Evolutionary conservation across 1,140 invertebrate species (phyloP).

Genomic region (Nasonia longicornis): DNA sequence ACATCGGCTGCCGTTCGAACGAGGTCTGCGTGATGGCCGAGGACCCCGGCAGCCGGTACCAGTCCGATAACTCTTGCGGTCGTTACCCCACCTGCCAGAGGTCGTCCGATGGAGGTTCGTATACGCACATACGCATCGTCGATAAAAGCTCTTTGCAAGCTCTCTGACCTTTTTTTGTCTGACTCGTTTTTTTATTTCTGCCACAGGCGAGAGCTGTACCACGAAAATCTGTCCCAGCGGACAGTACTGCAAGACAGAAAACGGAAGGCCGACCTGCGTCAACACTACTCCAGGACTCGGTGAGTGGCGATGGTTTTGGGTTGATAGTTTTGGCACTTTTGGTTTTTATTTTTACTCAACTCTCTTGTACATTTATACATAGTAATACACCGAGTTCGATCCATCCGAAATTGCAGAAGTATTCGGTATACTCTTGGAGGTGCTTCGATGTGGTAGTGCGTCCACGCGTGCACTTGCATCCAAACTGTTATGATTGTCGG

Average conservation of each 20-base stretch:
- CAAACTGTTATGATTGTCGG: too few species aligned
- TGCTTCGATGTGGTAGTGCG: too few species aligned
- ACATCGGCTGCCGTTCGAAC: constrained; percentile 79
- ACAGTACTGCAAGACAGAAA: constrained; percentile 62
- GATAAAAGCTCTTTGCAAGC: neutral
- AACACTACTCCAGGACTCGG: constrained; percentile 57
- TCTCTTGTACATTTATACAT: neutral
- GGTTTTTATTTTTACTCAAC: neutral
- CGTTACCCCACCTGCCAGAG: constrained; percentile 77
- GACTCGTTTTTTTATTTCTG: constrained; percentile 1
- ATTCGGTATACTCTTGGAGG: neutral
- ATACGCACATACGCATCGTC: neutral
- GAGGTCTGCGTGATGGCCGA: constrained; percentile 80
- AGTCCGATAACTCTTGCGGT: constrained; percentile 71
- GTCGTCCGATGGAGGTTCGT: constrained; percentile 51
- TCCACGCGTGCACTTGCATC: neutral
- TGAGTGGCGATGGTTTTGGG: constrained; percentile 52
- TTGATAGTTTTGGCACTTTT: constrained; percentile 2
- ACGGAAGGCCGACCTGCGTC: constrained; percentile 61
- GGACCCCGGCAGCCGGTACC: constrained; percentile 74
- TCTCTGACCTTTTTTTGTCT: neutral
- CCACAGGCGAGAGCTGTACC: constrained; percentile 56
- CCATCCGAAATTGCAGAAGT: constrained; percentile 6
- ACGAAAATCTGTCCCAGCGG: constrained; percentile 59
- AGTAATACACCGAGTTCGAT: neutral